phyloP scores from a whole-genome alignment of 2,797 vertebrate species.

The Alauda arvensis region DNA sequence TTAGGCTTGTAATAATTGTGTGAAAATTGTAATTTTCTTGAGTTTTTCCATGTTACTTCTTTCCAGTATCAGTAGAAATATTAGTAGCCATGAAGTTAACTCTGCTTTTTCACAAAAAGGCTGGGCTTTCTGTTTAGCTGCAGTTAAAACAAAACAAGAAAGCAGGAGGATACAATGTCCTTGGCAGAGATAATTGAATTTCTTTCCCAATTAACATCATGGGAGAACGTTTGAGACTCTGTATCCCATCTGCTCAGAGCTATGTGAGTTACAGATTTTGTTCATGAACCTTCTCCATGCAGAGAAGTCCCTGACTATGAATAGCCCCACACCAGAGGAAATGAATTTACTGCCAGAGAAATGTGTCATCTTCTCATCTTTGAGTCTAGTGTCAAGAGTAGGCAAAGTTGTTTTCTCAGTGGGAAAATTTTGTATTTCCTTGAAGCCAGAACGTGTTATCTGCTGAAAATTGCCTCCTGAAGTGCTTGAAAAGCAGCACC shows the following conservation, averaged over 20 bases:
- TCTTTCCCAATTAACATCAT: not conserved
- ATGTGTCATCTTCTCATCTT: not conserved
- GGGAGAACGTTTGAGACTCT: not conserved
- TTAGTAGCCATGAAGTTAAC: not conserved
- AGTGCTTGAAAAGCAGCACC: not conserved
- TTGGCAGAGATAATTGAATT: not conserved
- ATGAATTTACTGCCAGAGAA: not conserved
- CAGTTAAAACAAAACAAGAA: not conserved
- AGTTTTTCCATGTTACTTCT: not conserved
- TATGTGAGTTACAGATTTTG: not conserved
- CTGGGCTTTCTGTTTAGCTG: not conserved
- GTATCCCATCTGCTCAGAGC: constrained; percentile 35
- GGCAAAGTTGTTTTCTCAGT: not conserved
- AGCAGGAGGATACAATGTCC: not conserved
- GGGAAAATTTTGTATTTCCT: not conserved
- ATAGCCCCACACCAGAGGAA: not conserved
- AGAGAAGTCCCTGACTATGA: constrained; percentile 30
- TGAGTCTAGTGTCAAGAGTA: not conserved
- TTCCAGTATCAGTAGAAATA: not conserved
- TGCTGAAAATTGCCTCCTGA: not conserved
- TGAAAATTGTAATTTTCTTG: not conserved
- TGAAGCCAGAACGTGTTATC: not conserved
- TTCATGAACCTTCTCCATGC: not conserved
- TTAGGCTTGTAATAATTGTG: not conserved
- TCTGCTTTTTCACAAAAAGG: not conserved